These are phyloP conservation scores for Caenorhabditis sp. DNA, from an alignment of 2,888 invertebrate species.

Conservation along the genomic window DNA sequence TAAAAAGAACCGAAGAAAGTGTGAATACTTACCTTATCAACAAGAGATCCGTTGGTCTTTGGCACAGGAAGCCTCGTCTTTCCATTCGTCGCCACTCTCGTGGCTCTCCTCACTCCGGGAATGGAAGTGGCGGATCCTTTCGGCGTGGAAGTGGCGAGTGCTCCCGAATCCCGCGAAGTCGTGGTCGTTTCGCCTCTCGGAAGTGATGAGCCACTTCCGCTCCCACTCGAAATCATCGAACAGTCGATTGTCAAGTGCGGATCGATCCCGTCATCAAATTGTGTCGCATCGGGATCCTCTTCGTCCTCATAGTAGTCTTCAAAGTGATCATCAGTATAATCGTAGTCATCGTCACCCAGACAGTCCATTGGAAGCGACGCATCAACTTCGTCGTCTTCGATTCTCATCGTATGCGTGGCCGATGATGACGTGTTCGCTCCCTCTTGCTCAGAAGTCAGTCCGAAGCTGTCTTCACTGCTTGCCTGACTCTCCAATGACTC, in stretches of 20 bases:
- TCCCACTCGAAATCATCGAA: slow-evolving; percentile 48
- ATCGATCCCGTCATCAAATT: slow-evolving; percentile 45
- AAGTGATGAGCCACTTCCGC: slow-evolving; percentile 4
- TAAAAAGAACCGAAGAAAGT: no score
- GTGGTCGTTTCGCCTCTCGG: slow-evolving; percentile 3
- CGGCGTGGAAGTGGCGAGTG: slow-evolving; percentile 51
- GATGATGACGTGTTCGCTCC: background rate
- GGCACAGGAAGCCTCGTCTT: slow-evolving; percentile 48
- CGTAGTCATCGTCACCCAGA: slow-evolving; percentile 44
- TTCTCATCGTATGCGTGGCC: slow-evolving; percentile 18
- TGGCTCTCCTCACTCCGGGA: slow-evolving; percentile 19
- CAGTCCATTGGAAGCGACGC: slow-evolving; percentile 49
- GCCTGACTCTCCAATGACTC: slow-evolving; percentile 45
- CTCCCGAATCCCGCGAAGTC: slow-evolving; percentile 24
- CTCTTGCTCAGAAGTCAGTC: background rate
- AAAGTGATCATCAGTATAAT: slow-evolving; percentile 25
- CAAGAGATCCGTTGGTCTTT: slow-evolving; percentile 34
- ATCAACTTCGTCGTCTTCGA: slow-evolving; percentile 22
- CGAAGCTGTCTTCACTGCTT: slow-evolving; percentile 52
- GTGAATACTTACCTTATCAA: slow-evolving; percentile 30
- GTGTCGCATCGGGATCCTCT: slow-evolving; percentile 47
- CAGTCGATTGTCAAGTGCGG: slow-evolving; percentile 56
- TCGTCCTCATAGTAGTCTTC: slow-evolving; percentile 28
- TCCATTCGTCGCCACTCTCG: slow-evolving; percentile 23
- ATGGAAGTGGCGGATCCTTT: slow-evolving; percentile 36